These are phyloP conservation scores for Dioctria rufipes DNA, from an alignment of 2,888 invertebrate genomes.

Conservation along the genomic window DNA sequence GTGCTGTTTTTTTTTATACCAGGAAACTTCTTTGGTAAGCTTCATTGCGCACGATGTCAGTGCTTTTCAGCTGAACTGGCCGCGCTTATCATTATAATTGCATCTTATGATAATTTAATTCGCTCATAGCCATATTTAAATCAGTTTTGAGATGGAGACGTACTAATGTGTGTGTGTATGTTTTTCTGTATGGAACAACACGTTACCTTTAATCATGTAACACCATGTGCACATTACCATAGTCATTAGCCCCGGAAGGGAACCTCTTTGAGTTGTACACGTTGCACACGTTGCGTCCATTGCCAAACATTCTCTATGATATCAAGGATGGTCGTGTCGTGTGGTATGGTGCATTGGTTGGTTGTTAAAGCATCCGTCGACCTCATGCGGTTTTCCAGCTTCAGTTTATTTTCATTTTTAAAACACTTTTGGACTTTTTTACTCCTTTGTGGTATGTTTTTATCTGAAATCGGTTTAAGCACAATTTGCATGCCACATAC, in stretches of 20 bases:
- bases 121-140: slow-evolving; percentile 56
- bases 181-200: slow-evolving; percentile 1
- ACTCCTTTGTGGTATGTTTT: slow-evolving; percentile 48
- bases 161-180: neutral
- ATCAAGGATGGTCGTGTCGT: slow-evolving; percentile 3
- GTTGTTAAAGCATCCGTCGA: slow-evolving; percentile 38
- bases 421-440: slow-evolving; percentile 30
- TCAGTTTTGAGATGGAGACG: slow-evolving; percentile 32
- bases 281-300: neutral
- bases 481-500: slow-evolving; percentile 56
- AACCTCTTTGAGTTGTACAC: slow-evolving; percentile 43
- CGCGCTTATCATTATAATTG: slow-evolving; percentile 55
- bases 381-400: slow-evolving; percentile 53
- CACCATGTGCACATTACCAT: slow-evolving; percentile 44
- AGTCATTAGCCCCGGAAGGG: slow-evolving; percentile 56
- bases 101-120: slow-evolving; percentile 58
- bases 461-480: slow-evolving; percentile 57
- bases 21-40: neutral
- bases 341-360: slow-evolving; percentile 12
- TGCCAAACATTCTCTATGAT: slow-evolving; percentile 3
- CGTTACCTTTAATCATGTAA: slow-evolving; percentile 50
- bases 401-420: slow-evolving; percentile 53
- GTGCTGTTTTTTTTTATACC: neutral
- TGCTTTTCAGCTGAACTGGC: slow-evolving; percentile 12
- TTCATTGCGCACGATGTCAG: slow-evolving; percentile 13